Base-by-base conservation (phyloP, 2,888 invertebrate species). In the Dynastes grantii region DNA sequence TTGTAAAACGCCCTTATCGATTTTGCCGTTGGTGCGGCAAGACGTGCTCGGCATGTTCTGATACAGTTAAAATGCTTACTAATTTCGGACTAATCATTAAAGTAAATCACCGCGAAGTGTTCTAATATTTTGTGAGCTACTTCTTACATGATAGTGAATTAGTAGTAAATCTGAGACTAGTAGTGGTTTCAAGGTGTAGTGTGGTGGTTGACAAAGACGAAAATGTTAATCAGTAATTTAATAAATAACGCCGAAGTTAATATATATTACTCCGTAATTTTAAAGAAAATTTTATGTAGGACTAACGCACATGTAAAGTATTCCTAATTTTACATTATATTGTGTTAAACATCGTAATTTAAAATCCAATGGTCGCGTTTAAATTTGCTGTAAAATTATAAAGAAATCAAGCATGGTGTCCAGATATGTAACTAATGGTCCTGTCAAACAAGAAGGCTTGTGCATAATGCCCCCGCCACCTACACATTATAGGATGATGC, bases 1-100 rank as follows among this genome's bases (percentile, higher is more conserved):
- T 81, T 64, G 78, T 86, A 86, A 87, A 88, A 89, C 89, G 88
- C 89, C 89, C 89, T 89, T 89, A 88, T 89, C 88, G 88, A 89
- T 89, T 88, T 89, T 88, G 87, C 83, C 84, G 86, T 86, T 85
- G 86, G 86, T 87, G 87, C 86, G 86, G 84, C 85, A 82, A 85
- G 87, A 85, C 85, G 85, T 85, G 85, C 84, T 84, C 83, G 83
- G 85, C 85, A 85, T 84, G 85, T 85, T 83, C 82, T 81, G 78
- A 65, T 76, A 55, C 77, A 80, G 80, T 77, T 82, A 77, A 79
- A 67, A 78, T 67, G 73, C 58, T 71, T 71, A 58, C 63, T 61
- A 51, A 64, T 64, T 79, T 79, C 53, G 55, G 64, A 76, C 77
- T 51, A 58, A 61, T 45, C 71, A 75, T 64, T 81, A 80, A 81